These are phyloP conservation scores for Oscheius onirici DNA, from an alignment of 2,888 invertebrate species.

Conservation along the genomic window DNA sequence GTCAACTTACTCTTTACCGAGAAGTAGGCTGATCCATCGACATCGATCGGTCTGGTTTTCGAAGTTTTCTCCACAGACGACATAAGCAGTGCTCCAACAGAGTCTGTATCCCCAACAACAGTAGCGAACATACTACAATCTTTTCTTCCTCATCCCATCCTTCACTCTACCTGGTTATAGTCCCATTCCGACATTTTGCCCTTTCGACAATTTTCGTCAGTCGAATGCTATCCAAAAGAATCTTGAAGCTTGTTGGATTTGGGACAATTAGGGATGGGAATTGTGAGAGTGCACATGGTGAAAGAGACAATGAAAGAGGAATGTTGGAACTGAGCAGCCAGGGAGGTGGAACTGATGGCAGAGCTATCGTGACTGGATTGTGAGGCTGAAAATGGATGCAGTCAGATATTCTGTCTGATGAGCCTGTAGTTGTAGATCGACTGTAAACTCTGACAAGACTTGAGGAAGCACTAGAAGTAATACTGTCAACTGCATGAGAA, in stretches of 20 bases:
- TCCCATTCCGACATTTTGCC: conserved; percentile 5
- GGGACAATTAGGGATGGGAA: conserved; percentile 6
- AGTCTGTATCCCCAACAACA: background rate
- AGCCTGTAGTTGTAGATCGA: conserved; percentile 13
- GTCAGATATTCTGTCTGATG: background rate
- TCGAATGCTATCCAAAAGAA: background rate
- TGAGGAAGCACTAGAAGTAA: background rate
- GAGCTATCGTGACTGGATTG: conserved; percentile 12
- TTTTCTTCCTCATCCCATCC: background rate
- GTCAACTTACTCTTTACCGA: background rate
- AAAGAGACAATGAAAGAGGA: conserved; percentile 12
- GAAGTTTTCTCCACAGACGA: background rate
- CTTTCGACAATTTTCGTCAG: background rate
- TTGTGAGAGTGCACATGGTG: conserved; percentile 17
- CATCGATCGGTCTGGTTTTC: background rate
- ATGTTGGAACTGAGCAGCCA: conserved; percentile 20
- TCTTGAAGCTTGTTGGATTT: background rate
- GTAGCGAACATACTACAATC: conserved; percentile 9
- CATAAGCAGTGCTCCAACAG: conserved; percentile 2
- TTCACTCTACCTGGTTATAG: background rate
- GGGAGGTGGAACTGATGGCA: conserved; percentile 15
- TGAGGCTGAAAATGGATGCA: background rate
- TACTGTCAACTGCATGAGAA: background rate
- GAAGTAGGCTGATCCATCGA: conserved; percentile 11
- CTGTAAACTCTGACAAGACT: conserved; percentile 2